phyloP scores from a whole-genome alignment of 2,113 vertebrate genomes.

The Scomber scombrus region DNA sequence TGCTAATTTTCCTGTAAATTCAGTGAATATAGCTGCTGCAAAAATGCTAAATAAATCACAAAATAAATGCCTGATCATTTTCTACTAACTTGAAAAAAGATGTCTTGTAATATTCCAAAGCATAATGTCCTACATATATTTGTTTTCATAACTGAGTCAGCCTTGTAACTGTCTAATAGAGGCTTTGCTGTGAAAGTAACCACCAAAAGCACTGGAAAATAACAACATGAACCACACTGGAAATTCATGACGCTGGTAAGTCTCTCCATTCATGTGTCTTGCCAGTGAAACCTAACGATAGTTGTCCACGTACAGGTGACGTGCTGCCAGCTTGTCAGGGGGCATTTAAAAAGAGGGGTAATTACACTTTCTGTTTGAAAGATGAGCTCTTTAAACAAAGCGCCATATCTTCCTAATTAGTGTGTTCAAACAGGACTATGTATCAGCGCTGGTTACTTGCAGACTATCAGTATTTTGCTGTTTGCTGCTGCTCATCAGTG shows the following conservation, averaged over 20 bases:
- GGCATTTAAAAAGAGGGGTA: background rate
- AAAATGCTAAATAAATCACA: background rate
- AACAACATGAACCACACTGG: conserved; percentile 42
- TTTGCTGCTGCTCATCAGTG: background rate
- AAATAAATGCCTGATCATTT: too few species aligned
- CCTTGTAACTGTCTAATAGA: background rate
- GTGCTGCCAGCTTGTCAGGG: conserved; percentile 41
- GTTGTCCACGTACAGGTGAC: conserved; percentile 1
- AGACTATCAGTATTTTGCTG: background rate
- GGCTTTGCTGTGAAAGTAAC: conserved; percentile 17
- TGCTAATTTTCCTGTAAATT: background rate
- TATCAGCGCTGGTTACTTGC: background rate
- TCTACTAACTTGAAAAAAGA: background rate
- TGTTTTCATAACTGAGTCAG: conserved; percentile 10
- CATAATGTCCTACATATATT: background rate
- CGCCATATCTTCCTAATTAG: too few species aligned
- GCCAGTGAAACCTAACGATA: conserved; percentile 27
- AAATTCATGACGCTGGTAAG: conserved; percentile 41
- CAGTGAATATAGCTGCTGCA: background rate
- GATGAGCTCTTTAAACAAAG: too few species aligned
- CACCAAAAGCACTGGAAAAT: conserved; percentile 47
- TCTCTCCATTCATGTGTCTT: conserved; percentile 46
- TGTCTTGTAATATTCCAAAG: background rate
- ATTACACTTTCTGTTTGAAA: too few species aligned
- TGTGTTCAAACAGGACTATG: background rate